Evolutionary conservation across 2,888 invertebrate species (phyloP).

Genomic region (Tetropium fuscum): DNA sequence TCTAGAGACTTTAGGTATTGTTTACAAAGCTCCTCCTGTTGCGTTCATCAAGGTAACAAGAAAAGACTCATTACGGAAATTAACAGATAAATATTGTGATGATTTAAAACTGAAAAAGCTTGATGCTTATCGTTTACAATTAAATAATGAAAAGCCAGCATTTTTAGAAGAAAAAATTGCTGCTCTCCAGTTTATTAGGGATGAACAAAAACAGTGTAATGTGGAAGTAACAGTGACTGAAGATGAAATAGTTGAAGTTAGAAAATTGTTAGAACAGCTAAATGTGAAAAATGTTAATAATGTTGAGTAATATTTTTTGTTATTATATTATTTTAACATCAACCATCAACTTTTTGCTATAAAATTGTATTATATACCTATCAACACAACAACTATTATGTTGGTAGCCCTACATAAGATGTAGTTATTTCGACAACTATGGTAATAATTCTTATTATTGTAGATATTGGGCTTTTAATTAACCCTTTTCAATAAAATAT

Average conservation of each 20-base stretch:
- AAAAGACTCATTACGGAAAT: constrained; percentile 77
- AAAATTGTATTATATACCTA: no score
- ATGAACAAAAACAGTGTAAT: constrained; percentile 78
- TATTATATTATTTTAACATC: no score
- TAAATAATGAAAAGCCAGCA: constrained; percentile 79
- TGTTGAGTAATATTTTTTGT: constrained; percentile 4
- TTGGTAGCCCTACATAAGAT: no score
- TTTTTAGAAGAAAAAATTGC: constrained; percentile 81
- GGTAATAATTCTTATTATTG: no score
- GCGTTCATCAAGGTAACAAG: constrained; percentile 75
- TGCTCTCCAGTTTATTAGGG: constrained; percentile 78
- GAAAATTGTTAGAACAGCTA: constrained; percentile 69
- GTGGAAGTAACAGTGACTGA: constrained; percentile 75
- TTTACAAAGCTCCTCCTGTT: constrained; percentile 79
- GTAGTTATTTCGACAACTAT: no score
- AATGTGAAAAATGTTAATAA: constrained; percentile 31
- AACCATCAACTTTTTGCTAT: no score
- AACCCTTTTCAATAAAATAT: no score
- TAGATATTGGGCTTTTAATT: no score
- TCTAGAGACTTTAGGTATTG: constrained; percentile 81
- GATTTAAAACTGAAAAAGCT: constrained; percentile 75
- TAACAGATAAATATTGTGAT: constrained; percentile 80
- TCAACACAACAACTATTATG: no score
- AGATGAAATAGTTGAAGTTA: constrained; percentile 74
- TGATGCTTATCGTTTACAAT: constrained; percentile 71